Evolutionary conservation across 2,888 invertebrate species (phyloP).

Genomic region (Pristionchus japonicus): DNA sequence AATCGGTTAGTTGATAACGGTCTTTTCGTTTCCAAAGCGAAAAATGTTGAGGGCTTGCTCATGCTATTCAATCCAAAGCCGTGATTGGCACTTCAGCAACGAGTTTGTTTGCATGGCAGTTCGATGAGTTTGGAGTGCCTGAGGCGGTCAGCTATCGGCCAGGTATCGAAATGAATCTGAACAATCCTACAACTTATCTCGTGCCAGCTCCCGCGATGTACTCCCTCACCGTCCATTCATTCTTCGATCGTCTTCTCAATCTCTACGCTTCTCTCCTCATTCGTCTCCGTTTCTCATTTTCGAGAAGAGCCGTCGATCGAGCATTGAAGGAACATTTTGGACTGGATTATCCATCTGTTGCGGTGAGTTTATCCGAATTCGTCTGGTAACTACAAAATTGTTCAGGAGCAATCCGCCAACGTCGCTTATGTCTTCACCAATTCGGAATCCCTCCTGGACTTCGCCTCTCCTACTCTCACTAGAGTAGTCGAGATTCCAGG

Average conservation of each 20-base stretch:
- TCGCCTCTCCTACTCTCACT: constrained; percentile 29
- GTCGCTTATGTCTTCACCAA: neutral
- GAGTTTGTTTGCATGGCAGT: neutral
- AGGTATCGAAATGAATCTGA: neutral
- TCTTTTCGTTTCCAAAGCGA: neutral
- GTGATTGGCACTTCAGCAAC: neutral
- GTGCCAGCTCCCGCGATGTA: neutral
- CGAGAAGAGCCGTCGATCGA: neutral
- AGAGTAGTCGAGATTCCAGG: neutral
- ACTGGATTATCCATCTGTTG: neutral
- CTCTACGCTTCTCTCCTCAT: neutral
- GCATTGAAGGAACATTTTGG: constrained; percentile 2
- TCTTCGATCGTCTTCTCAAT: neutral
- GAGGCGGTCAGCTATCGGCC: constrained; percentile 1
- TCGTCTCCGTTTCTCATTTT: neutral
- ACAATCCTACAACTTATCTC: too few species aligned
- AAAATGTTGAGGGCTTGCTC: neutral
- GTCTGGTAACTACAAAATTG: neutral
- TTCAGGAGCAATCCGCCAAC: constrained; percentile 23
- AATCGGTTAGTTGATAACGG: too few species aligned
- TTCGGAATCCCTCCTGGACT: constrained; percentile 25
- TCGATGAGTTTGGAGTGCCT: constrained; percentile 5
- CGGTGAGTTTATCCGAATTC: neutral
- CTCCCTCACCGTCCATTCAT: constrained; percentile 18
- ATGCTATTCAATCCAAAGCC: neutral